These are phyloP conservation scores for Notolepis coatsorum DNA, from an alignment of 2,797 vertebrate genomes.

Conservation along the genomic window DNA sequence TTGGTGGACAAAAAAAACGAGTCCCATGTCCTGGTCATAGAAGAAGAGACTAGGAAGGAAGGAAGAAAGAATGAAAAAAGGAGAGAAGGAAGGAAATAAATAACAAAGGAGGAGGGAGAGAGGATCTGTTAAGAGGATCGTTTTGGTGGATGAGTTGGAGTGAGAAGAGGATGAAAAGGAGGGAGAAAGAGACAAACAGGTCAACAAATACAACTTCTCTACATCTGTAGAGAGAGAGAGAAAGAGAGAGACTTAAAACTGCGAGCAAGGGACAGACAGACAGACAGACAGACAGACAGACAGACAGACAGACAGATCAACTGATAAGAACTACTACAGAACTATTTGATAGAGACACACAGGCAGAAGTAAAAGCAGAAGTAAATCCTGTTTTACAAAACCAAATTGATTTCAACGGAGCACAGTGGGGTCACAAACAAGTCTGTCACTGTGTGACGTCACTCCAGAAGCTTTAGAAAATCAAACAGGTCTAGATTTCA, in stretches of 20 bases:
- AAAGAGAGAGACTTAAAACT: neutral
- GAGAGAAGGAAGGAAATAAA: too few relatives aligned
- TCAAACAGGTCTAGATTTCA: conserved; percentile 6
- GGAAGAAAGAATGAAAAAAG: too few relatives aligned
- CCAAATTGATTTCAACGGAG: neutral
- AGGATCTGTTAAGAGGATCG: too few relatives aligned
- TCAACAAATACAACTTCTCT: too few relatives aligned
- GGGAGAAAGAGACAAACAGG: too few relatives aligned
- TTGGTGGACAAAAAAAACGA: too few relatives aligned
- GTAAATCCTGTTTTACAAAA: neutral
- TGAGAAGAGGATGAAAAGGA: too few relatives aligned
- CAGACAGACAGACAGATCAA: neutral
- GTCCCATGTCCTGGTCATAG: too few relatives aligned
- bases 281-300: neutral
- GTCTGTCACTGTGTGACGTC: neutral
- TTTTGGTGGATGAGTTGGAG: too few relatives aligned
- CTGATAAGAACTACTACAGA: neutral
- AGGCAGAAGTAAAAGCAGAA: neutral
- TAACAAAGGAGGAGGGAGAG: too few relatives aligned
- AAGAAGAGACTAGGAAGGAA: too few relatives aligned
- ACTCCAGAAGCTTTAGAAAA: neutral
- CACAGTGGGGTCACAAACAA: neutral
- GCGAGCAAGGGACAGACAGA: conserved; percentile 1
- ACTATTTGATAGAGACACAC: neutral
- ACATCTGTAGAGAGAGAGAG: too few relatives aligned